Evolutionary conservation across 1,140 invertebrate species (phyloP).

Genomic region (Leucophenga varia): DNA sequence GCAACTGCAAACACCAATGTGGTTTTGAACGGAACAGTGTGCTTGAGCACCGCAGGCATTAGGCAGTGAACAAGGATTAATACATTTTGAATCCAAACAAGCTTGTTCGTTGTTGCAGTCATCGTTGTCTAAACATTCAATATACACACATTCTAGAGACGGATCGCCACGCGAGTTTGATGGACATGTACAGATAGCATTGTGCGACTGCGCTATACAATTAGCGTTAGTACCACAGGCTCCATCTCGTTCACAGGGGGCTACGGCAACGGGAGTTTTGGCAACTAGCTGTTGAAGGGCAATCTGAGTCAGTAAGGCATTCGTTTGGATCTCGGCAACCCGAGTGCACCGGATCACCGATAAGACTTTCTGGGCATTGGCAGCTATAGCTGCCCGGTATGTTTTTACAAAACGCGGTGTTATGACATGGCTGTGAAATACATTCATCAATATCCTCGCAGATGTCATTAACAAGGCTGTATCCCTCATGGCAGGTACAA

Average conservation of each 20-base stretch:
- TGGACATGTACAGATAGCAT: conserved; percentile 73
- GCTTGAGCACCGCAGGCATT: conserved; percentile 82
- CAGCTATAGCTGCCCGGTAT: conserved; percentile 75
- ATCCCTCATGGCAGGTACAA: conserved; percentile 78
- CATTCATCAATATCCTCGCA: conserved; percentile 87
- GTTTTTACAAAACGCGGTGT: conserved; percentile 75
- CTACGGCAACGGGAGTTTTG: conserved; percentile 75
- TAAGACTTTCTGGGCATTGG: conserved; percentile 73
- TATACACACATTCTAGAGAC: conserved; percentile 66
- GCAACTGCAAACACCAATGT: conserved; percentile 79
- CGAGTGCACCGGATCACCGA: conserved; percentile 70
- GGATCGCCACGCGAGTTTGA: conserved; percentile 75
- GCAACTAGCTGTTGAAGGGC: conserved; percentile 75
- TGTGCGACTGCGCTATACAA: conserved; percentile 69
- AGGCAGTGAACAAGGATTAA: conserved; percentile 75
- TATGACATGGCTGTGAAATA: conserved; percentile 71
- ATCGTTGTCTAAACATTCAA: conserved; percentile 77
- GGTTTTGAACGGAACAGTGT: conserved; percentile 69
- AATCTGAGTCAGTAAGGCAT: conserved; percentile 78
- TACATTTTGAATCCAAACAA: conserved; percentile 78
- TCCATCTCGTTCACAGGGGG: conserved; percentile 68
- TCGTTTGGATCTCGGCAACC: conserved; percentile 78
- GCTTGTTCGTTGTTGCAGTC: conserved; percentile 72
- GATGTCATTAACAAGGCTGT: conserved; percentile 64
- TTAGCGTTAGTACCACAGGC: conserved; percentile 76